Conservation (phyloP, 2,888 invertebrate genomes). For the Corythucha ciliata region DNA sequence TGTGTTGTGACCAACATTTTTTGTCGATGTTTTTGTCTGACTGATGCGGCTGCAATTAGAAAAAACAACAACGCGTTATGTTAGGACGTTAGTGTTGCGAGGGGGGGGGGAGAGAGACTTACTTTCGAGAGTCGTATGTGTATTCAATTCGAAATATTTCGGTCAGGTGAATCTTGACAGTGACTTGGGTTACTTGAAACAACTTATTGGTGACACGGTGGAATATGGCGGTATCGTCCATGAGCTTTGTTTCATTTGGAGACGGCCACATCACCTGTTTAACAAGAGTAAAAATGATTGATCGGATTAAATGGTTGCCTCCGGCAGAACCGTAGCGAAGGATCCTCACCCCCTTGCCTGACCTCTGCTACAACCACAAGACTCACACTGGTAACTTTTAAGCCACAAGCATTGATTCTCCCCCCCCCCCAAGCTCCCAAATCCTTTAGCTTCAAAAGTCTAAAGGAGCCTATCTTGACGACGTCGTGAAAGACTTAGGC, state of each 20-base stretch:
- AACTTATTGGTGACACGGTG: constrained; percentile 66
- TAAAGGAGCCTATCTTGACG: too few species aligned
- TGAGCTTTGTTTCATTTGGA: constrained; percentile 74
- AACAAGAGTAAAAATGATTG: too few species aligned
- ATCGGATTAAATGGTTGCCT: constrained; percentile 38
- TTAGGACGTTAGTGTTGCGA: too few species aligned
- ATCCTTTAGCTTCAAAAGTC: too few species aligned
- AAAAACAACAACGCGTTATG: too few species aligned
- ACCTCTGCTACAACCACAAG: too few species aligned
- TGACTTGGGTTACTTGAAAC: constrained; percentile 69
- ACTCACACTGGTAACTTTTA: too few species aligned
- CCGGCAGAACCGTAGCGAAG: too few species aligned
- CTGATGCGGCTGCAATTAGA: constrained; percentile 56
- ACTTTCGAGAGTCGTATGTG: constrained; percentile 72
- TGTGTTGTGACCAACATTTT: constrained; percentile 81
- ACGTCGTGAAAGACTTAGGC: too few species aligned
- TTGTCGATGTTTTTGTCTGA: constrained; percentile 75
- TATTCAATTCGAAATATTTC: constrained; percentile 87
- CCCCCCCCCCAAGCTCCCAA: too few species aligned
- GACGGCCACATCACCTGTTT: constrained; percentile 51
- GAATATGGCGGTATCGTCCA: constrained; percentile 79
- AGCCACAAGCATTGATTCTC: too few species aligned
- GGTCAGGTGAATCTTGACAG: constrained; percentile 75
- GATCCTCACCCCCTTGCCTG: too few species aligned
- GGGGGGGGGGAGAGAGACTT: constrained; percentile 27